Evolutionary conservation across 1,140 invertebrate genomes (phyloP).

Genomic region (Maconellicoccus hirsutus): DNA sequence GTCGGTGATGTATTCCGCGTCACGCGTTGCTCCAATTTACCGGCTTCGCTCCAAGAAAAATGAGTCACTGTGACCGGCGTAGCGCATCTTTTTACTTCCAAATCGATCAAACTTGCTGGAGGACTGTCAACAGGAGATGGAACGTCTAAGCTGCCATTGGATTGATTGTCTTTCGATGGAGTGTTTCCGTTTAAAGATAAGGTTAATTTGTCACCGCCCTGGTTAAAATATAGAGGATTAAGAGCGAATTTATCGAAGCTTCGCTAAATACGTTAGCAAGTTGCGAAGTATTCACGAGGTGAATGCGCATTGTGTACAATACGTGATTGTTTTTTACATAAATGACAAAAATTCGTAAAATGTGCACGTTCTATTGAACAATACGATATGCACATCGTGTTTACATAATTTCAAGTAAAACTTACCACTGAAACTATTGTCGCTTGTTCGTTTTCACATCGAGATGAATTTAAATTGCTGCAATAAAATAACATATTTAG

Average conservation of each 20-base stretch:
- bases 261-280: no score
- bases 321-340: background rate
- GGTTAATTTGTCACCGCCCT: slow-evolving; percentile 65
- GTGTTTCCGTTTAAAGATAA: slow-evolving; percentile 37
- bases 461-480: background rate
- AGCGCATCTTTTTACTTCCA: slow-evolving; percentile 29
- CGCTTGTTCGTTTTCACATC: slow-evolving; percentile 41
- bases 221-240: slow-evolving; percentile 27
- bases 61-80: slow-evolving; percentile 44
- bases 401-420: slow-evolving; percentile 29
- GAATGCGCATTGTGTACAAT: background rate
- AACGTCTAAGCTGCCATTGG: slow-evolving; percentile 28
- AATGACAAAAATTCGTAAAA: slow-evolving; percentile 20
- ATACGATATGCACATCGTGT: slow-evolving; percentile 25
- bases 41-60: slow-evolving; percentile 40
- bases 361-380: slow-evolving; percentile 36
- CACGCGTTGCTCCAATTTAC: slow-evolving; percentile 38
- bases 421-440: slow-evolving; percentile 65
- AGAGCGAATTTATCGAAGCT: slow-evolving; percentile 12
- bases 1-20: slow-evolving; percentile 31
- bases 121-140: slow-evolving; percentile 26
- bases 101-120: background rate
- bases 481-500: background rate
- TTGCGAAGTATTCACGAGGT: no score
- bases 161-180: slow-evolving; percentile 27